These are phyloP conservation scores for Candoia aspera DNA, from an alignment of 2,113 vertebrate species.

Conservation along the genomic window DNA sequence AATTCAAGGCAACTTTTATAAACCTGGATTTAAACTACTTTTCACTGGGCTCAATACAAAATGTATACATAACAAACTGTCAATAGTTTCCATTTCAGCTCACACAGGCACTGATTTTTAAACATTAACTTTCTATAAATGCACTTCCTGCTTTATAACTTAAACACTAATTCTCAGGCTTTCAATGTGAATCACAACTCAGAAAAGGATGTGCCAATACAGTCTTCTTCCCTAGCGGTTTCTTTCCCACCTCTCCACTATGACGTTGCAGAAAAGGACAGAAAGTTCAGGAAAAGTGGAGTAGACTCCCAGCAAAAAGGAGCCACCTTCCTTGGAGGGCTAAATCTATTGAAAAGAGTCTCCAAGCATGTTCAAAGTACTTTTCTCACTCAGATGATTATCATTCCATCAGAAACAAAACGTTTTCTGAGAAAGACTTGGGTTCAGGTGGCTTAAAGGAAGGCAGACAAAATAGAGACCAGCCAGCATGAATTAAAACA, in stretches of 20 bases:
- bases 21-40: not conserved
- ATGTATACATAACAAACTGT: not conserved
- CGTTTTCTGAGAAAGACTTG: not conserved
- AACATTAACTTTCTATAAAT: not conserved
- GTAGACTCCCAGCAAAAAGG: not conserved
- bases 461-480: not conserved
- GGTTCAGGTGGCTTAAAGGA: not conserved
- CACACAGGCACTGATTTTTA: not conserved
- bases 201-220: not conserved
- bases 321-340: not conserved
- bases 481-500: not conserved
- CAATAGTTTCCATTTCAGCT: not conserved
- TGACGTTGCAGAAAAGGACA: not conserved
- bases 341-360: not conserved
- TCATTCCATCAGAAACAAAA: not conserved
- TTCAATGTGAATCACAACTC: not conserved
- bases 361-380: not conserved
- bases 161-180: not conserved
- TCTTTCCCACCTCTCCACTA: not conserved
- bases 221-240: not conserved
- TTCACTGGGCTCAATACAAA: not conserved
- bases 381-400: not conserved
- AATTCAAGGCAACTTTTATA: not conserved
- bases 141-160: slow-evolving; percentile 2
- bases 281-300: not conserved